These are phyloP conservation scores for Selenia dentaria DNA, from an alignment of 2,888 invertebrate species.

Conservation along the genomic window DNA sequence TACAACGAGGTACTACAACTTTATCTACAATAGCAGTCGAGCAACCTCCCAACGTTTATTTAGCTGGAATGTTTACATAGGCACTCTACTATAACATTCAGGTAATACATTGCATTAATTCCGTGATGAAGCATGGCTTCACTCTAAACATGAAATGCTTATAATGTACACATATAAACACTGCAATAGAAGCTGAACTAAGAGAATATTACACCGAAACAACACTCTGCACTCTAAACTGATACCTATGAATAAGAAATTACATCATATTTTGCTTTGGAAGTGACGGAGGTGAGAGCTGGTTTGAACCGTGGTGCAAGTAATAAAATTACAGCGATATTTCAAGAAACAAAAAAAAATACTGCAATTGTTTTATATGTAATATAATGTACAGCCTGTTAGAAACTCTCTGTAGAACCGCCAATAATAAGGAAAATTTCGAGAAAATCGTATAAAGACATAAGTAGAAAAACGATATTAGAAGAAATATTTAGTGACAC, in stretches of 20 bases:
- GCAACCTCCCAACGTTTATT: no score
- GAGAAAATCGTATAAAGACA: no score
- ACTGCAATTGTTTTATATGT: no score
- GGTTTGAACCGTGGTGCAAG: constrained; percentile 22
- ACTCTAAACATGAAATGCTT: neutral
- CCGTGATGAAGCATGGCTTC: neutral
- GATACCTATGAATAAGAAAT: constrained; percentile 37
- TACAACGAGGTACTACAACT: no score
- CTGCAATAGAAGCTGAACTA: constrained; percentile 15
- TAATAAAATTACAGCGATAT: constrained; percentile 7
- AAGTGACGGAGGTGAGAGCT: constrained; percentile 26
- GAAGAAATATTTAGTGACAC: no score
- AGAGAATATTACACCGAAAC: constrained; percentile 21
- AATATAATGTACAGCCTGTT: no score
- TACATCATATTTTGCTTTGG: constrained; percentile 43
- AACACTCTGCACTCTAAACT: constrained; percentile 37
- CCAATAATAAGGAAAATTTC: no score
- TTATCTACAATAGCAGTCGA: no score
- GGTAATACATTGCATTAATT: neutral
- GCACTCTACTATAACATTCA: neutral
- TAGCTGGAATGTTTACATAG: no score
- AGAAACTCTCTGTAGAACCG: no score
- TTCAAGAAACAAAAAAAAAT: no score
- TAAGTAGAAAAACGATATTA: no score
- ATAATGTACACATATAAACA: constrained; percentile 30